Conservation (phyloP, 2,797 vertebrate species). For the Petrocephalus schoutedeni region DNA sequence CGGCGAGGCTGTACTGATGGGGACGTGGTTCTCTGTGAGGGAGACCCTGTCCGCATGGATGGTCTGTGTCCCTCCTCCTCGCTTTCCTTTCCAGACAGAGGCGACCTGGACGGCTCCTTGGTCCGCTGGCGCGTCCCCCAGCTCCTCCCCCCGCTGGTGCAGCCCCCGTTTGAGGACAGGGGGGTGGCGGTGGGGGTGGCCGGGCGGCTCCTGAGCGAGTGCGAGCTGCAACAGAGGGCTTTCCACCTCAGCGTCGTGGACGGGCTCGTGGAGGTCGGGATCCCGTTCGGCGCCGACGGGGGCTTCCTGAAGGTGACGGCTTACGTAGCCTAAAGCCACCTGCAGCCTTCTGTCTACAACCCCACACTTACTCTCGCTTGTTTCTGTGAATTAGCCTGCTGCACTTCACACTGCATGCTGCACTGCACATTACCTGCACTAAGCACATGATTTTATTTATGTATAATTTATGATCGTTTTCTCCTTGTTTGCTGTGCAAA, state of each 20-base stretch:
- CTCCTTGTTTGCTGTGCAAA: neutral
- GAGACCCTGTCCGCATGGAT: too few species aligned
- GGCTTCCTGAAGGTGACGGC: conserved; percentile 38
- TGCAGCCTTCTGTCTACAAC: neutral
- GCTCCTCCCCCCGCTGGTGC: conserved; percentile 32
- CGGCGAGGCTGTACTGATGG: neutral
- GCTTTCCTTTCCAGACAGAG: conserved; percentile 26
- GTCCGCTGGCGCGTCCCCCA: conserved; percentile 39
- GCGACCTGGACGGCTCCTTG: conserved; percentile 26
- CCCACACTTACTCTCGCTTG: neutral
- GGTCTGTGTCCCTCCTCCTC: neutral
- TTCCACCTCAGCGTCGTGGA: conserved; percentile 28
- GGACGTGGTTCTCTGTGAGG: too few species aligned
- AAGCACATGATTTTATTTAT: neutral
- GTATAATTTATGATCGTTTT: neutral
- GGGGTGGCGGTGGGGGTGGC: conserved; percentile 35
- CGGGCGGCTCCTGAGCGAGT: conserved; percentile 33
- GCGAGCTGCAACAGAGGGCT: conserved; percentile 29
- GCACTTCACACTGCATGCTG: neutral
- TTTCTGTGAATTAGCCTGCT: neutral
- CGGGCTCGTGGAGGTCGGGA: conserved; percentile 30
- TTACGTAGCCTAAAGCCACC: neutral
- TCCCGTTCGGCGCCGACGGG: conserved; percentile 44
- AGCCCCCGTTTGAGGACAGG: conserved; percentile 26
- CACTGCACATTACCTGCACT: neutral